phyloP scores from a whole-genome alignment of 2,113 vertebrate species.

The Rhagologus leucostigma region DNA sequence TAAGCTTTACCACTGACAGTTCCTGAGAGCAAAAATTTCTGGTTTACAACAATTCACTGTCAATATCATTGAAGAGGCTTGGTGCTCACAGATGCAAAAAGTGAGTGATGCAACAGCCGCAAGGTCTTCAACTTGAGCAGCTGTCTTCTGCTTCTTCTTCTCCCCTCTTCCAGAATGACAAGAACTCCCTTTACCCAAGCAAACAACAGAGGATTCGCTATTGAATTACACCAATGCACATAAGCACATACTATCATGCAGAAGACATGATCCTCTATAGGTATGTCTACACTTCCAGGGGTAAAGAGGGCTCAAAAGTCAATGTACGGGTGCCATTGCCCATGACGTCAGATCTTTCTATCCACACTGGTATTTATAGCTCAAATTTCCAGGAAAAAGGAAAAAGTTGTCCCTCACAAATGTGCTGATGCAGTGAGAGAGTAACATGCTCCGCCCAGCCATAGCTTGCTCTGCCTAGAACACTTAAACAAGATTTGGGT shows the following conservation, averaged over 20 bases:
- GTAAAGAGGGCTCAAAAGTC: not conserved
- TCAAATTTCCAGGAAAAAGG: not conserved
- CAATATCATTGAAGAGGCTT: not conserved
- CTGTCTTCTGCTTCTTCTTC: not conserved
- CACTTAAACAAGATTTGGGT: not conserved
- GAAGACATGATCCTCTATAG: not conserved
- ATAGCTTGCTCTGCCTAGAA: not conserved
- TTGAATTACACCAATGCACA: not conserved
- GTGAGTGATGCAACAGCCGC: not conserved
- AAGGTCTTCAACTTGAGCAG: not conserved
- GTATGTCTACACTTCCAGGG: not conserved
- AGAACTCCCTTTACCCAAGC: not conserved
- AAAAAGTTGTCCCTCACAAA: not conserved
- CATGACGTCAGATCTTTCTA: not conserved
- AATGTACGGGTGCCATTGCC: not conserved
- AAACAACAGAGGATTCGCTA: not conserved
- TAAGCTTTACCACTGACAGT: not conserved
- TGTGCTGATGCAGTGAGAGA: not conserved
- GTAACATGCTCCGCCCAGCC: fast-evolving
- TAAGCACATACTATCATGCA: not conserved
- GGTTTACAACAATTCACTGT: not conserved
- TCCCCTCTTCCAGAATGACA: not conserved
- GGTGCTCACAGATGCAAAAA: not conserved
- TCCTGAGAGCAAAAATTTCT: not conserved
- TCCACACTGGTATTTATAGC: not conserved